phyloP scores from a whole-genome alignment of 2,797 vertebrate species.

The Eulemur mongoz region DNA sequence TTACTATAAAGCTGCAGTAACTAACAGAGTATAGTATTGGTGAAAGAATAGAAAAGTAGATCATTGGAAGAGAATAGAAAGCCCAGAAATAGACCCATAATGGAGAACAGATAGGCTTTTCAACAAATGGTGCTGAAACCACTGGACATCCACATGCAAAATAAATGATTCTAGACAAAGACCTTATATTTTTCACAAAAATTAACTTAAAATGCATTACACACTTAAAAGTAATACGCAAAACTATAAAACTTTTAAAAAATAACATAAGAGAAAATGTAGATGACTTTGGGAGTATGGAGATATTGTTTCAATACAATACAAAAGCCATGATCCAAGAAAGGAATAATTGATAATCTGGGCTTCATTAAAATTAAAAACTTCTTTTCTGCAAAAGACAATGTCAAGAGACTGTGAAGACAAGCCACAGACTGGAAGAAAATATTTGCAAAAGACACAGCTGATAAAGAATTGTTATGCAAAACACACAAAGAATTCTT shows the following conservation, averaged over 20 bases:
- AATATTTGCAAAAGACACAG: neutral
- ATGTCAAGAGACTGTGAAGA: neutral
- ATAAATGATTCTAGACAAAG: neutral
- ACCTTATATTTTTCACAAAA: neutral
- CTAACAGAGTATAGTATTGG: neutral
- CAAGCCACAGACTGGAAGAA: neutral
- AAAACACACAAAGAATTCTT: neutral
- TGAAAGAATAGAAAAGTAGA: neutral
- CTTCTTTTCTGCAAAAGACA: neutral
- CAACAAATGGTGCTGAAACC: neutral
- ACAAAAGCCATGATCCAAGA: neutral
- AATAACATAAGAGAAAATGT: neutral
- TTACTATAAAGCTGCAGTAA: neutral
- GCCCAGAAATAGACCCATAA: neutral
- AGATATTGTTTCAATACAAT: neutral
- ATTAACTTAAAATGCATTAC: neutral
- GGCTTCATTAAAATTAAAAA: neutral
- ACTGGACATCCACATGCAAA: neutral
- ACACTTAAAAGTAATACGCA: neutral
- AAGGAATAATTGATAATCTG: neutral
- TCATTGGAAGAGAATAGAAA: neutral
- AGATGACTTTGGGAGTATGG: neutral
- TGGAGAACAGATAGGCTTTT: neutral
- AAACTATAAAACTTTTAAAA: neutral
- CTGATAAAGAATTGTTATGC: neutral